Conservation (phyloP, 1,140 invertebrate species). For the Drosophila bifasciata region DNA sequence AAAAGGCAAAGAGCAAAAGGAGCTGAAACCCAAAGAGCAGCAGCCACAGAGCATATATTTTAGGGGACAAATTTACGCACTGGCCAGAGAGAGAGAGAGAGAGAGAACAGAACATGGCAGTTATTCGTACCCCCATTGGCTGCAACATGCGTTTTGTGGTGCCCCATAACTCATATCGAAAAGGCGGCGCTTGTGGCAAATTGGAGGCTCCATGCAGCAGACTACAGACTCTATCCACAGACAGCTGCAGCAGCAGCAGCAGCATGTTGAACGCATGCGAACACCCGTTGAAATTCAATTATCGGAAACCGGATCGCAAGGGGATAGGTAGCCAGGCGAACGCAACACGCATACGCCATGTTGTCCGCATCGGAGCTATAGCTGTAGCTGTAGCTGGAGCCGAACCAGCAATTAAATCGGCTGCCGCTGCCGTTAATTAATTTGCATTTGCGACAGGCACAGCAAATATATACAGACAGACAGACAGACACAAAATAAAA, state of each 20-base stretch:
- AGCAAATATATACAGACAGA: slow-evolving; percentile 12
- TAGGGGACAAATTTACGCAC: slow-evolving; percentile 33
- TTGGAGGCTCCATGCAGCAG: slow-evolving; percentile 62
- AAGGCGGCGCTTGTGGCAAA: slow-evolving; percentile 80
- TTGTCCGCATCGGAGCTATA: slow-evolving; percentile 38
- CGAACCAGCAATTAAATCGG: slow-evolving; percentile 70
- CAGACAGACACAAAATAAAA: slow-evolving; percentile 40
- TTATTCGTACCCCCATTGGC: slow-evolving; percentile 26
- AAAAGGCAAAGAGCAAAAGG: slow-evolving; percentile 32
- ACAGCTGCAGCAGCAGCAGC: slow-evolving; percentile 50
- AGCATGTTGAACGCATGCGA: slow-evolving; percentile 59
- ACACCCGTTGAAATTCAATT: slow-evolving; percentile 72
- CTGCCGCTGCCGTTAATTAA: slow-evolving; percentile 69
- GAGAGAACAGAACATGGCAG: slow-evolving; percentile 29
- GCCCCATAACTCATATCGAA: slow-evolving; percentile 68
- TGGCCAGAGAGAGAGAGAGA: not conserved
- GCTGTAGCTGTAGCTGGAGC: slow-evolving; percentile 26
- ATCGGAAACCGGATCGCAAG: slow-evolving; percentile 28
- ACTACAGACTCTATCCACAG: slow-evolving; percentile 8
- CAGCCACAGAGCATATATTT: slow-evolving; percentile 34
- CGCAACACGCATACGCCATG: slow-evolving; percentile 77
- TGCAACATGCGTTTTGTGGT: slow-evolving; percentile 36
- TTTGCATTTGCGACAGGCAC: slow-evolving; percentile 68
- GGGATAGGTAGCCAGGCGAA: slow-evolving; percentile 1
- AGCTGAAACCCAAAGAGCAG: slow-evolving; percentile 30